Conservation (phyloP, 1,140 invertebrate genomes). For the Drosophila santomea region DNA sequence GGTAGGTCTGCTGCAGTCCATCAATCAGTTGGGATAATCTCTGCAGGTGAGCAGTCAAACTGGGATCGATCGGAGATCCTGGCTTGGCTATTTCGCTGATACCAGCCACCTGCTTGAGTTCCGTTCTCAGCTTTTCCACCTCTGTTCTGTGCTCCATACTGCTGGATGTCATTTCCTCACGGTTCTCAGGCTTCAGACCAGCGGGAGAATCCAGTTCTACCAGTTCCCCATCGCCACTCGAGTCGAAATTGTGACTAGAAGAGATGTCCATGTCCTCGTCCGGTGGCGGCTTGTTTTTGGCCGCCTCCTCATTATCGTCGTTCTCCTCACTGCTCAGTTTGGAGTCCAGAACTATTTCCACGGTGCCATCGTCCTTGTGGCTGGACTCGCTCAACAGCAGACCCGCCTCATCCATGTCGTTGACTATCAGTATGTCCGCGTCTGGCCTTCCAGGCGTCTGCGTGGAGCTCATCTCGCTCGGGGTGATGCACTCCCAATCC, state of each 20-base stretch:
- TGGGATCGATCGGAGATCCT: constrained; percentile 67
- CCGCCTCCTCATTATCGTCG: constrained; percentile 46
- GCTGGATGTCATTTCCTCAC: constrained; percentile 28
- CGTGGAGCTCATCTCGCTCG: constrained; percentile 46
- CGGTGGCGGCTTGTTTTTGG: neutral
- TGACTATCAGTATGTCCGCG: constrained; percentile 64
- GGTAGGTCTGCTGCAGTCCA: constrained; percentile 77
- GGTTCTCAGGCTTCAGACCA: constrained; percentile 44
- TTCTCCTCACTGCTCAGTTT: constrained; percentile 64
- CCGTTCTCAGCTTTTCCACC: constrained; percentile 38
- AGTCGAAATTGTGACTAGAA: constrained; percentile 52
- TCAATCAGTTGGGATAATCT: constrained; percentile 81
- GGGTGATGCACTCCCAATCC: constrained; percentile 82
- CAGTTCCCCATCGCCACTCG: constrained; percentile 74
- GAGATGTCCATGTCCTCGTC: constrained; percentile 38
- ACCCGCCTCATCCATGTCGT: constrained; percentile 51
- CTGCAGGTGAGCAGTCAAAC: constrained; percentile 77
- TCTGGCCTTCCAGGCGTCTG: constrained; percentile 23
- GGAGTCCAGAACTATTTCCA: constrained; percentile 61
- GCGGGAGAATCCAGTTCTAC: constrained; percentile 57
- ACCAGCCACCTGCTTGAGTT: constrained; percentile 34
- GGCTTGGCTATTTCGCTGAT: constrained; percentile 29
- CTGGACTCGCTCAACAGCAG: constrained; percentile 28
- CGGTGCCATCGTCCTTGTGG: constrained; percentile 50
- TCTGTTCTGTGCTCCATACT: constrained; percentile 17